phyloP scores from a whole-genome alignment of 2,888 invertebrate genomes.

The Euzophera pinguis region DNA sequence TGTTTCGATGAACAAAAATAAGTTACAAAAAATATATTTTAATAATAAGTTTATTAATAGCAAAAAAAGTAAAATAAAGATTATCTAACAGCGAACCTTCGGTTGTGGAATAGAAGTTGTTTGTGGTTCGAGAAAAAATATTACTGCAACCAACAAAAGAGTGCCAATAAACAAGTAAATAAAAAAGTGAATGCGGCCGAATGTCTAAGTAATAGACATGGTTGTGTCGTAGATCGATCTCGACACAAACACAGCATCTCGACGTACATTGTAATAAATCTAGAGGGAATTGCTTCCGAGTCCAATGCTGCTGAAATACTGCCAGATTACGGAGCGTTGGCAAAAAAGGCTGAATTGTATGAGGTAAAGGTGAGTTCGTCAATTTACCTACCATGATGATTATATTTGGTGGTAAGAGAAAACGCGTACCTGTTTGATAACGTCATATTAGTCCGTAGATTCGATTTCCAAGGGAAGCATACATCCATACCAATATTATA shows the following conservation, averaged over 20 bases:
- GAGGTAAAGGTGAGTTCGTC: background rate
- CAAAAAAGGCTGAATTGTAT: background rate
- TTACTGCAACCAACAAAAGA: background rate
- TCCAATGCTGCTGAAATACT: slow-evolving; percentile 58
- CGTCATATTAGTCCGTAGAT: no score
- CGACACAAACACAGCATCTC: slow-evolving; percentile 15
- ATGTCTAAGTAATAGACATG: slow-evolving; percentile 1
- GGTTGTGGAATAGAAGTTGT: no score
- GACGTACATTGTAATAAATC: slow-evolving; percentile 55
- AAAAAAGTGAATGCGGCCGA: background rate
- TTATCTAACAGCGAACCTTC: no score
- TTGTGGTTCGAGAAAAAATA: background rate
- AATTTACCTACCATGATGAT: background rate
- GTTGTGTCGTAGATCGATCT: slow-evolving; percentile 7
- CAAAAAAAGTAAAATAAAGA: no score
- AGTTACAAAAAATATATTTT: no score
- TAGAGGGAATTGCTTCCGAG: slow-evolving; percentile 56
- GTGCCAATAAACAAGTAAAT: background rate
- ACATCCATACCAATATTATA: no score
- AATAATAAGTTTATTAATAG: no score
- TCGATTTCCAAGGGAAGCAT: no score
- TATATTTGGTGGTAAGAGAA: no score
- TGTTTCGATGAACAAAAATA: no score
- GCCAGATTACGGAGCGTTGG: slow-evolving; percentile 40
- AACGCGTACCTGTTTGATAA: no score